phyloP scores from a whole-genome alignment of 2,113 vertebrate genomes.

The Gambusia affinis region DNA sequence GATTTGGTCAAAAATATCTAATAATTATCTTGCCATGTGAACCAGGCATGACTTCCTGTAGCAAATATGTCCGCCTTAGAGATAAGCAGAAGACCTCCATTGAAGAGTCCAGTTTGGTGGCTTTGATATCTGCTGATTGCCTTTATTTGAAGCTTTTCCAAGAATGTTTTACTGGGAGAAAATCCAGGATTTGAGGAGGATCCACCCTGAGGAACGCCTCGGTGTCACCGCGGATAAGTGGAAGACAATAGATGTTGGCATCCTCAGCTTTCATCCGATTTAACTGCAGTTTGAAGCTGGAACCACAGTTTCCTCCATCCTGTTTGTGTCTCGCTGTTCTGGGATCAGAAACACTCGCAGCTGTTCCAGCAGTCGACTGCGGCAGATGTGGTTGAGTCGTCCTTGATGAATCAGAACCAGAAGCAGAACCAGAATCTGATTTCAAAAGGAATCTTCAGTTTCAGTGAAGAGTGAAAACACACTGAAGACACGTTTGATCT shows the following conservation, averaged over 20 bases:
- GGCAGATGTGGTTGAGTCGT: not conserved
- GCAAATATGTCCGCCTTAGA: not conserved
- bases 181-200: no score
- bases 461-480: not conserved
- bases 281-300: not conserved
- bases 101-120: no score
- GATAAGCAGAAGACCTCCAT: not conserved
- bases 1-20: no score
- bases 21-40: no score
- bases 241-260: not conserved
- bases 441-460: conserved; percentile 4
- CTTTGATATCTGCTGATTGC: no score
- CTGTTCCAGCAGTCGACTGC: not conserved
- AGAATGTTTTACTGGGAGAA: no score
- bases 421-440: conserved; percentile 8
- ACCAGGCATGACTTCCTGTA: not conserved
- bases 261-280: not conserved
- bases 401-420: not conserved
- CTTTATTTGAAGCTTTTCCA: no score
- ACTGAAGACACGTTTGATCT: not conserved
- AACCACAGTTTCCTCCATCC: conserved; percentile 1
- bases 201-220: no score
- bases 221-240: no score
- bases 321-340: not conserved
- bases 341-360: conserved; percentile 8